Evolutionary conservation across 2,797 vertebrate genomes (phyloP).

Genomic region (Hypotaenidia okinawae): DNA sequence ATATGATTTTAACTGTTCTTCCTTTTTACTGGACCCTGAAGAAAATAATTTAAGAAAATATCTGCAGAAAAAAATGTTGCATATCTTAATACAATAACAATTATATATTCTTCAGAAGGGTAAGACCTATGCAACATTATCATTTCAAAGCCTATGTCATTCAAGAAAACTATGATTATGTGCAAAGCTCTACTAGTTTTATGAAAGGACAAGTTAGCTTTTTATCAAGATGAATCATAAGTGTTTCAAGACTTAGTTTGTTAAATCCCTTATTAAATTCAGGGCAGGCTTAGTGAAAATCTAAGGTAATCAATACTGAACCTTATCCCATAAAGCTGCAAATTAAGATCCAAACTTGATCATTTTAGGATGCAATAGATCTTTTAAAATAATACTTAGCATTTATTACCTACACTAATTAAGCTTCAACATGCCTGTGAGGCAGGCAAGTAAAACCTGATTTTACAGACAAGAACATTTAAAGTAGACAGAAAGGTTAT

Average conservation of each 20-base stretch:
- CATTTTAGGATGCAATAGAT: constrained; percentile 46
- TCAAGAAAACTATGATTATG: constrained; percentile 17
- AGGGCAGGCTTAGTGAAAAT: background rate
- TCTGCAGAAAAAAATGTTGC: constrained; percentile 35
- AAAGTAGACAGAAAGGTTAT: constrained; percentile 52
- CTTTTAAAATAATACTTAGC: constrained; percentile 39
- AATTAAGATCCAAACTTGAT: constrained; percentile 41
- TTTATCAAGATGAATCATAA: background rate
- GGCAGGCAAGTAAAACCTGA: constrained; percentile 21
- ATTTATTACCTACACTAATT: constrained; percentile 52
- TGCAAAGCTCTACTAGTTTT: background rate
- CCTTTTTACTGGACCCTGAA: background rate
- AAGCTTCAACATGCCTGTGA: constrained; percentile 43
- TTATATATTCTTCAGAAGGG: background rate
- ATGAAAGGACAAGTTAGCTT: background rate
- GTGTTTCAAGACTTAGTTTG: constrained; percentile 19
- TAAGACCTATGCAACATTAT: constrained; percentile 20
- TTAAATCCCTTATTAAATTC: constrained; percentile 44
- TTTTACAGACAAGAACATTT: constrained; percentile 47
- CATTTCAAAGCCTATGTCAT: constrained; percentile 45
- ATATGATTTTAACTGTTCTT: background rate
- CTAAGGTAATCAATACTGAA: constrained; percentile 15
- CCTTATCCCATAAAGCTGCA: background rate
- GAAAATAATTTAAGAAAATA: constrained; percentile 48
- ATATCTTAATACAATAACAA: constrained; percentile 36